Base-by-base conservation (phyloP, 2,797 vertebrate species). In the Phrynocephalus forsythii region DNA sequence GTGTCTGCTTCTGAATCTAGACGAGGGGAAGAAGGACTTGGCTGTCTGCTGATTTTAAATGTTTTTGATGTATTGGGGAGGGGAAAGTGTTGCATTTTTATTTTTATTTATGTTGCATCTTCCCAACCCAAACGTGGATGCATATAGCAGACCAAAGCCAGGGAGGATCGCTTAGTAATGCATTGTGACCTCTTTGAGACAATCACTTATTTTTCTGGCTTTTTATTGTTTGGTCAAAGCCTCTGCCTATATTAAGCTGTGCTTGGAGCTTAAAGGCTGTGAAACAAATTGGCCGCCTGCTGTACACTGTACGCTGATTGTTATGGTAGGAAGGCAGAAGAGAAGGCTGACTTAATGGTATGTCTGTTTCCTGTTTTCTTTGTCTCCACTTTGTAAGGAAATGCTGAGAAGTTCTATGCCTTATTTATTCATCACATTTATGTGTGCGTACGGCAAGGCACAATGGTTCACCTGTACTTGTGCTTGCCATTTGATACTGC, bases 221-320 rank as follows among this genome's bases (percentile, higher is more conserved):
- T 78, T 84, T 72, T 7, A 91, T 8, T 86, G 91, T n/a, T 86
- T 88, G 15, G 89, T 91, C 78, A 33, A 83, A 79, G 24, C 26
- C 44, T 89, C 48, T 79, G 79, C 85, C 83, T 84, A 0, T 85
- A 8, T 84, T 87, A 88, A 90, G 56, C 0, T 0, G 22, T 77
- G 60, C 38, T 72, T 87, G 76, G 88, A 91, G 63, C 60, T 91
- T 93, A 90, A 92, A 88, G 87, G 67, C 76, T 87, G 52, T 92
- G 84, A 84, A 94, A 86, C 67, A 33, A 26, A 13, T 79, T 89
- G 85, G 48, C 83, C 71, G 1, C 75, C 78, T 88, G 67, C 82
- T 87, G 15, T 76, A 10, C 86, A 16, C 85, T 83, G 10, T 86
- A 28, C 33, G n/a, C 6, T 83, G 44, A 82, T 93, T 85, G 68